Conservation (phyloP, 1,140 invertebrate genomes). For the Akabosia matsudoensis region DNA sequence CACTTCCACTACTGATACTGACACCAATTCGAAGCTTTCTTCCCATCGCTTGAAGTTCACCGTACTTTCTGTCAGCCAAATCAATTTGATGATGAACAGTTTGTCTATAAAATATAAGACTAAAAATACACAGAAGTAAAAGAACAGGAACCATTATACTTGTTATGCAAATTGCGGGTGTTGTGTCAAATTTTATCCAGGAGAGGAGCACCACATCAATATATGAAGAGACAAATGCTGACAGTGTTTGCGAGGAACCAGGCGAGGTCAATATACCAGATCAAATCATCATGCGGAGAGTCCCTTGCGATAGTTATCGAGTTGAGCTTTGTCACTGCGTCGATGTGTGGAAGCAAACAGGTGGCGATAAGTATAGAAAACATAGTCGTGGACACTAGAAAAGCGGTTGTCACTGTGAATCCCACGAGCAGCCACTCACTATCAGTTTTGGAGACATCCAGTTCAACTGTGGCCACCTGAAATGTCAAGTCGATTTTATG, state of each 20-base stretch:
- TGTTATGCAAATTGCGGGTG: slow-evolving; percentile 54
- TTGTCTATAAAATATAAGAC: slow-evolving; percentile 57
- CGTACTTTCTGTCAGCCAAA: slow-evolving; percentile 27
- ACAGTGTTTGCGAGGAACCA: slow-evolving; percentile 45
- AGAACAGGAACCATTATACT: slow-evolving; percentile 58
- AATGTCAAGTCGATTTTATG: no score
- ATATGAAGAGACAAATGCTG: slow-evolving; percentile 60
- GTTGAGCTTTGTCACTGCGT: slow-evolving; percentile 41
- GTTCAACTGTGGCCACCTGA: slow-evolving; percentile 46
- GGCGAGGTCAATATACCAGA: slow-evolving; percentile 37
- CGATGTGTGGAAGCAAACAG: slow-evolving; percentile 39
- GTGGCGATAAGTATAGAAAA: slow-evolving; percentile 30
- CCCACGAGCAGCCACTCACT: slow-evolving; percentile 29
- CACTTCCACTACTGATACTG: not conserved
- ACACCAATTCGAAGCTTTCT: slow-evolving; percentile 3
- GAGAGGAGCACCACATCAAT: slow-evolving; percentile 61
- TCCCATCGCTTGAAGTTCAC: slow-evolving; percentile 26
- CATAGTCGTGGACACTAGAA: slow-evolving; percentile 39
- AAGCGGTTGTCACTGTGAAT: slow-evolving; percentile 41
- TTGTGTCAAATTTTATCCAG: slow-evolving; percentile 53
- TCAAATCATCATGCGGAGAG: slow-evolving; percentile 40
- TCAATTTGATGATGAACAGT: slow-evolving; percentile 41
- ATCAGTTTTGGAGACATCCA: slow-evolving; percentile 30
- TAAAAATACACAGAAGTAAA: slow-evolving; percentile 57
- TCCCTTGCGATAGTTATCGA: slow-evolving; percentile 14